Conservation (phyloP, 1,140 invertebrate genomes). For the Euschistus heros region DNA sequence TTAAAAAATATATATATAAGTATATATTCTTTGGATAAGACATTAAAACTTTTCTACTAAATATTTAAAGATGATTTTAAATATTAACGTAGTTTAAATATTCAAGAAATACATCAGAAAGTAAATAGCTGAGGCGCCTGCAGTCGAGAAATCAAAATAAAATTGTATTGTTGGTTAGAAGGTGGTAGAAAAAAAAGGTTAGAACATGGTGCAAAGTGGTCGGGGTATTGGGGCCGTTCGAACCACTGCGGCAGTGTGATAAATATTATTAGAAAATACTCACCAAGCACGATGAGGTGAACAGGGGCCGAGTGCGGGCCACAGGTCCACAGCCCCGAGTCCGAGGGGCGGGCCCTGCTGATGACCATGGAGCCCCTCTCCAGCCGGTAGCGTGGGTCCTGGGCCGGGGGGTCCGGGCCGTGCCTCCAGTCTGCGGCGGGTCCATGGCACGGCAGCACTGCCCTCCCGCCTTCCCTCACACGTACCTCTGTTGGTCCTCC, state of each 20-base stretch:
- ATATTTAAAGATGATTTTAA: too few species aligned
- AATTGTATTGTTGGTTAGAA: not conserved
- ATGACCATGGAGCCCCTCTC: conserved; percentile 50
- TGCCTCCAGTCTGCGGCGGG: conserved; percentile 36
- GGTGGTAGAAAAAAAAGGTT: not conserved
- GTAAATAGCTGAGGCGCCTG: too few species aligned
- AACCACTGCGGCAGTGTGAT: too few species aligned
- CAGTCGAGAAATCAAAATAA: too few species aligned
- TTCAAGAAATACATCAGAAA: too few species aligned
- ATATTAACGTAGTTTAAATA: too few species aligned
- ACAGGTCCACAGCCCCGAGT: conserved; percentile 57
- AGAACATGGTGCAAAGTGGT: too few species aligned
- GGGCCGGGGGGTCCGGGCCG: conserved; percentile 38
- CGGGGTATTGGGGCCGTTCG: too few species aligned
- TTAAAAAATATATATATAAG: too few species aligned
- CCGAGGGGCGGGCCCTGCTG: conserved; percentile 53
- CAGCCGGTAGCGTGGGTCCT: conserved; percentile 41
- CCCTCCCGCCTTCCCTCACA: conserved; percentile 24
- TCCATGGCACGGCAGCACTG: conserved; percentile 18
- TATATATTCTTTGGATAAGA: too few species aligned
- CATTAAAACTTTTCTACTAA: too few species aligned
- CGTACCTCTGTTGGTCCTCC: conserved; percentile 21
- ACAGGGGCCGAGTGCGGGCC: conserved; percentile 50
- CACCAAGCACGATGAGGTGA: conserved; percentile 54
- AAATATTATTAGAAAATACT: conserved; percentile 37